Conservation (phyloP, 2,888 invertebrate genomes). For the Himalopsyche tibetana region DNA sequence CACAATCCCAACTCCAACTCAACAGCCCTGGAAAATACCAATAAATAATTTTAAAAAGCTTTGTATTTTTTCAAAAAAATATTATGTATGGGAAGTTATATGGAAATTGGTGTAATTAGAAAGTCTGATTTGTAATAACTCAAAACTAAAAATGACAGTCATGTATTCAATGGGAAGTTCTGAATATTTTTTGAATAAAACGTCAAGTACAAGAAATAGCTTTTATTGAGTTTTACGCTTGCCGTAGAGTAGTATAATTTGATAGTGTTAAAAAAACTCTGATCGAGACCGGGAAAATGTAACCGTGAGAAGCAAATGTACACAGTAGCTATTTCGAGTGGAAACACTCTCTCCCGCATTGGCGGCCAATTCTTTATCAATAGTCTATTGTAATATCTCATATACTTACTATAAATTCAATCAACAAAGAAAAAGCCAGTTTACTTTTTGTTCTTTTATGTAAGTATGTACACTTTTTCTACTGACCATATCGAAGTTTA, state of each 20-base stretch:
- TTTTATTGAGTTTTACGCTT: slow-evolving; percentile 3
- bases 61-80: too few relatives aligned
- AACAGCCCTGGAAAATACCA: too few relatives aligned
- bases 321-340: slow-evolving; percentile 1
- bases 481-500: neutral
- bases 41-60: too few relatives aligned
- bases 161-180: slow-evolving; percentile 3
- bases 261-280: slow-evolving; percentile 56
- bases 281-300: slow-evolving; percentile 61
- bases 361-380: slow-evolving; percentile 41
- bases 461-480: neutral
- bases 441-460: neutral
- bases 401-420: slow-evolving; percentile 29
- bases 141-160: slow-evolving; percentile 4
- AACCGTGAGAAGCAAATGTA: slow-evolving; percentile 63
- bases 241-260: slow-evolving; percentile 53
- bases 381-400: slow-evolving; percentile 38
- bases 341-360: slow-evolving; percentile 23
- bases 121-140: neutral
- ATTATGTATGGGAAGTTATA: neutral
- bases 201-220: slow-evolving; percentile 44
- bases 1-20: too few relatives aligned
- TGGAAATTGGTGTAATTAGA: neutral
- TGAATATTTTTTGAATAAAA: slow-evolving; percentile 50
- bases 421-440: slow-evolving; percentile 13